These are phyloP conservation scores for Acronicta leporina DNA, from an alignment of 2,888 invertebrate species.

Conservation along the genomic window DNA sequence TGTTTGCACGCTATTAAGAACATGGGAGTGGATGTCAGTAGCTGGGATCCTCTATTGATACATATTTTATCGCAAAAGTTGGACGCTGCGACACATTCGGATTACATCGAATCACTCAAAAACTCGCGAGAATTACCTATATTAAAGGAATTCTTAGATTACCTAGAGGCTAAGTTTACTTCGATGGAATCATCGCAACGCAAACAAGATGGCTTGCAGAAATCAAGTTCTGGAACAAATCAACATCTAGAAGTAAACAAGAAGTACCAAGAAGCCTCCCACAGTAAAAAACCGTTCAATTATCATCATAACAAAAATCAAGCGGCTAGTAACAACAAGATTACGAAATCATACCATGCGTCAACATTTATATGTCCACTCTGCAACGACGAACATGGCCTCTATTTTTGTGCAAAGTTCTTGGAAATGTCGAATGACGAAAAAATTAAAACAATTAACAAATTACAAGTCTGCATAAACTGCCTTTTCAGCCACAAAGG, in stretches of 20 bases:
- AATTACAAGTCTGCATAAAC: slow-evolving; percentile 1
- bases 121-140: slow-evolving; percentile 2
- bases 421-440: slow-evolving; percentile 4
- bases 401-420: slow-evolving; percentile 4
- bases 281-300: background rate
- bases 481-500: slow-evolving; percentile 10
- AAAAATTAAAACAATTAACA: background rate
- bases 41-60: slow-evolving; percentile 3
- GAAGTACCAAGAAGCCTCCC: background rate
- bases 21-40: background rate
- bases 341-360: slow-evolving; percentile 6
- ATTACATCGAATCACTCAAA: slow-evolving; percentile 11
- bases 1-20: slow-evolving; percentile 3
- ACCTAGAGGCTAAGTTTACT: slow-evolving; percentile 4
- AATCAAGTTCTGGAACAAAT: background rate
- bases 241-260: background rate
- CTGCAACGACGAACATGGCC: slow-evolving; percentile 4
- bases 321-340: slow-evolving; percentile 2
- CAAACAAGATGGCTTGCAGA: background rate
- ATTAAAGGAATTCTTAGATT: slow-evolving; percentile 1
- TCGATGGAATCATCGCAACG: slow-evolving; percentile 2
- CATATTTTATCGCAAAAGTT: slow-evolving; percentile 9
- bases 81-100: slow-evolving; percentile 1
- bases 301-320: background rate
- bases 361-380: slow-evolving; percentile 4